Base-by-base conservation (phyloP, 2,888 invertebrate species). In the Patella caerulea region DNA sequence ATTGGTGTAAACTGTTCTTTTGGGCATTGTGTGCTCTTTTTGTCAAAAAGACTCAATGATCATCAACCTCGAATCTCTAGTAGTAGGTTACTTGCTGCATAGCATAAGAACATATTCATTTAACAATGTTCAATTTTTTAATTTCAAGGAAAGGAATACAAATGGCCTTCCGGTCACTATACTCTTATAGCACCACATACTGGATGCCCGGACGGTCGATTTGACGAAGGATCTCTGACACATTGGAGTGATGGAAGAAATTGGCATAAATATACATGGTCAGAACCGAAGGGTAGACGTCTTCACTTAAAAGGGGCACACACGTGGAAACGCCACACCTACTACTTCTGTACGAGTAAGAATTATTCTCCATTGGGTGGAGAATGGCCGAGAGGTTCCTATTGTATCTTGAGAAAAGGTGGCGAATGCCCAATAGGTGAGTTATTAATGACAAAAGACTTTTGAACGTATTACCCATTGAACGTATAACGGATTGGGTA, bases 381-480 rank as follows among this genome's bases (percentile, higher is more conserved):
- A 65, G 65, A 24, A 1, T 65, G 65, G 65, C 65, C 65, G 19
- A 24, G 19, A 24, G 65, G 65, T 24, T 65, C 65, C 14, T 65
- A 65, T 65, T 65, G 65, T 65, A 65, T 65, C 3, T 65, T 65
- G 24, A 19, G 65, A 65, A 24, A 65, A 65, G 24, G 65, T 65
- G 65, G 65, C 12, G 19, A 24, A 19, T 65, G 65, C 11, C 65
- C 65, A 65, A 24, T 24, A 11, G 24, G 65, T 65, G 24, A 65
- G 65, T 65, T 45, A 9, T 9, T 45, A 45, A 45, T 45, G 9
- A 1, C 45, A 45, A 45, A 0, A 45, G 45, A 45, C 7, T 7
- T n/a, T n/a, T n/a, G n/a, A n/a, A n/a, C 45, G 9, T 45, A 45
- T 45, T 5, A 45, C 45, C 45, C 45, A 9, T 0, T 45, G 45